phyloP scores from a whole-genome alignment of 2,888 invertebrate genomes.

The Lamproptera curius region DNA sequence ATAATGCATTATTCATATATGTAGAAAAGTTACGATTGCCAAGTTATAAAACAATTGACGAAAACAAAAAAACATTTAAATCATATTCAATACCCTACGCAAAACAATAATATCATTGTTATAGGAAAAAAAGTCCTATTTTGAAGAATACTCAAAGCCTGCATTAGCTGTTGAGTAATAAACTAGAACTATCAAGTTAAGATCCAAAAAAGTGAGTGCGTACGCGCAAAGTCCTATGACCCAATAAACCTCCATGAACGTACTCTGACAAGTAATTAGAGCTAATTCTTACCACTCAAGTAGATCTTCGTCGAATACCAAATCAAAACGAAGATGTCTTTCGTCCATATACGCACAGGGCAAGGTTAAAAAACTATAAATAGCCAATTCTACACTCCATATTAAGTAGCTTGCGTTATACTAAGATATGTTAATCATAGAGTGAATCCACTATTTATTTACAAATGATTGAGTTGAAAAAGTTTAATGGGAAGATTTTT shows the following conservation, averaged over 20 bases:
- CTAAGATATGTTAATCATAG: conserved; percentile 18
- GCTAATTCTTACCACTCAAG: neutral
- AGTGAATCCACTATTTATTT: neutral
- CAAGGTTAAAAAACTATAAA: conserved; percentile 46
- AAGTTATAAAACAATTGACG: too few species aligned
- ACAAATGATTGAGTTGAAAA: neutral
- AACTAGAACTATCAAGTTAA: too few species aligned
- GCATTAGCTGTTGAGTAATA: too few species aligned
- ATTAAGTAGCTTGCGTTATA: conserved; percentile 40
- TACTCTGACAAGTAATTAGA: conserved; percentile 5
- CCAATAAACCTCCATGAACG: conserved; percentile 17
- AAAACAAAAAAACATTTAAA: too few species aligned
- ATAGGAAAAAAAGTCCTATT: too few species aligned
- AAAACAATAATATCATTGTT: too few species aligned
- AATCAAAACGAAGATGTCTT: conserved; percentile 21
- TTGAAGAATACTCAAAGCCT: too few species aligned
- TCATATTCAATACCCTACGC: too few species aligned
- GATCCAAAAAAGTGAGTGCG: too few species aligned
- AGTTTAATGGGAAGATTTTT: conserved; percentile 3
- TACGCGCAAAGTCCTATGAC: conserved; percentile 3
- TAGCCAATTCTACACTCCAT: conserved; percentile 37
- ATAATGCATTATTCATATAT: too few species aligned
- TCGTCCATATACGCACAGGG: conserved; percentile 26
- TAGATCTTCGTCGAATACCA: conserved; percentile 10
- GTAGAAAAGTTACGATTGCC: too few species aligned